Evolutionary conservation across 2,888 invertebrate genomes (phyloP).

Genomic region (Habroteleia sp.): DNA sequence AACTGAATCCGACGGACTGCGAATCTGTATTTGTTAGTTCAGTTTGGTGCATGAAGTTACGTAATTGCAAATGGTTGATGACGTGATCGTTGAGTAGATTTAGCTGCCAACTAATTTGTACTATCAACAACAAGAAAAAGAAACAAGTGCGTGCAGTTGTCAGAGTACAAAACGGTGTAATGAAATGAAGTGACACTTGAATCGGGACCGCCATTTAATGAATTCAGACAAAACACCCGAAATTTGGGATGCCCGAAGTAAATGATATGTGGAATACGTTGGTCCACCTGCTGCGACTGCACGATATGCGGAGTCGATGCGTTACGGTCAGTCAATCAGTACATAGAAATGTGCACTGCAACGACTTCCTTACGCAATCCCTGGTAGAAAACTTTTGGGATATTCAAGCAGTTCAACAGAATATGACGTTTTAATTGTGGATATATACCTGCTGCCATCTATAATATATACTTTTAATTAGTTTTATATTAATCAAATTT

Average conservation of each 20-base stretch:
- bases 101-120: conserved; percentile 31
- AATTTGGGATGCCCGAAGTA: not conserved
- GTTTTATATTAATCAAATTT: no score
- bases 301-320: conserved; percentile 75
- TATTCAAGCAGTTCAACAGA: no score
- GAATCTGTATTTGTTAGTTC: conserved; percentile 43
- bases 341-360: conserved; percentile 45
- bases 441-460: no score
- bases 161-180: conserved; percentile 12
- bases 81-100: conserved; percentile 49
- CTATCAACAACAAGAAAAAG: conserved; percentile 37
- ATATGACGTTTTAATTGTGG: no score
- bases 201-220: conserved; percentile 20
- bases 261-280: conserved; percentile 53
- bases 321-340: conserved; percentile 78
- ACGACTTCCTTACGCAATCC: not conserved
- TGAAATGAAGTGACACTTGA: conserved; percentile 15
- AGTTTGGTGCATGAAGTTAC: conserved; percentile 55
- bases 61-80: conserved; percentile 38
- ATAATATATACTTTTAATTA: no score
- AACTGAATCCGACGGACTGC: conserved; percentile 24
- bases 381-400: not conserved
- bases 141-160: conserved; percentile 58
- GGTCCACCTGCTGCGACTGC: conserved; percentile 25
- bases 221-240: not conserved